Evolutionary conservation across 92 coral and sea anemone species (phyloP).

Genomic region (Porites lobata): DNA sequence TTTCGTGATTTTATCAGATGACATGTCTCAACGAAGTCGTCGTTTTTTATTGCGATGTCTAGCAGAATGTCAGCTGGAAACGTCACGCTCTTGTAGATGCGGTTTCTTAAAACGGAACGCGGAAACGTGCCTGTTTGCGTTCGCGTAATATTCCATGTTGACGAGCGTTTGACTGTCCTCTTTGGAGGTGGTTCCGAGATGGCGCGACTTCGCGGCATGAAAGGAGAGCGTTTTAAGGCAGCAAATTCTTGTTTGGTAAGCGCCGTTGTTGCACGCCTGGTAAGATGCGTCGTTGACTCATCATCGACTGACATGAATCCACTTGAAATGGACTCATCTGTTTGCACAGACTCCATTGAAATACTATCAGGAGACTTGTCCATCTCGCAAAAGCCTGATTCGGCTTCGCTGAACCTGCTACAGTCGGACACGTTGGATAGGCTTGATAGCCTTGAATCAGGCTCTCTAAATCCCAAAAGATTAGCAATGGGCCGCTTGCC

Average conservation of each 20-base stretch:
- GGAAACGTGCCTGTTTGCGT: not conserved
- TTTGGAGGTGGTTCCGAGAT: conserved; percentile 29
- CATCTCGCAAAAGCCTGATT: conserved; percentile 79
- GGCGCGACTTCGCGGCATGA: conserved; percentile 11
- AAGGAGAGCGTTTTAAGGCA: conserved; percentile 18
- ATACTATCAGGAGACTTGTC: conserved; percentile 49
- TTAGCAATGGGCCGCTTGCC: conserved; percentile 47
- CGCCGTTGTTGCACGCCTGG: conserved; percentile 72
- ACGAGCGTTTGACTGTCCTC: conserved; percentile 17
- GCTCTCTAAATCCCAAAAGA: conserved; percentile 49
- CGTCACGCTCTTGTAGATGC: conserved; percentile 60
- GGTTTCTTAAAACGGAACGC: conserved; percentile 9
- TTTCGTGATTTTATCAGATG: conserved; percentile 83
- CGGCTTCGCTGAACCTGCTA: conserved; percentile 68
- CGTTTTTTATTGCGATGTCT: conserved; percentile 74
- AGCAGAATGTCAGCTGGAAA: conserved; percentile 77
- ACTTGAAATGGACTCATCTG: conserved; percentile 23
- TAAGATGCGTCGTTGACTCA: conserved; percentile 8
- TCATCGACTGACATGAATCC: conserved; percentile 37
- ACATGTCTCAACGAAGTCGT: conserved; percentile 89
- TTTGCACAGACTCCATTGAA: conserved; percentile 62
- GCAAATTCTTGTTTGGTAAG: conserved; percentile 65
- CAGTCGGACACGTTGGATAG: conserved; percentile 77
- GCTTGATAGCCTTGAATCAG: conserved; percentile 73
- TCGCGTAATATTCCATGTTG: conserved; percentile 12